Percentiles rank a stretch among this genome's conserved stretches.
Conservation (phyloP, 2,888 invertebrate species). For the Chrysodeixis includens region DNA sequence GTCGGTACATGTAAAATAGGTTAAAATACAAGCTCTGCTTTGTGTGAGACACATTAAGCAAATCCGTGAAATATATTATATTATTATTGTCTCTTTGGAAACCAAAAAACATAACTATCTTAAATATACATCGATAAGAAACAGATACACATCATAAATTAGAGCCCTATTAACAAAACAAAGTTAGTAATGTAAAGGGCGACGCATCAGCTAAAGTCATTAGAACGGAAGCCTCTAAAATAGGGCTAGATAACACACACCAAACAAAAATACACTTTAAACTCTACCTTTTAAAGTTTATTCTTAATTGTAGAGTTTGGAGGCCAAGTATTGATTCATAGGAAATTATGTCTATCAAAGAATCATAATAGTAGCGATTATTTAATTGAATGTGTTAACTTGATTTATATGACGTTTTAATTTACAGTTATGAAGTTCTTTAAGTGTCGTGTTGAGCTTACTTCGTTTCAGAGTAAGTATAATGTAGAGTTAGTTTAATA, state of each 20-base stretch:
- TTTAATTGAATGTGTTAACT: constrained; percentile 39
- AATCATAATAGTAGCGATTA: constrained; percentile 25
- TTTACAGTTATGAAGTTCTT: not conserved
- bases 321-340: constrained; percentile 28
- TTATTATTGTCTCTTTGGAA: no score
- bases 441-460: not conserved
- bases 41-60: no score
- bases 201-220: constrained; percentile 69
- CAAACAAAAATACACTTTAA: constrained; percentile 21
- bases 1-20: no score
- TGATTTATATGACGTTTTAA: constrained; percentile 27
- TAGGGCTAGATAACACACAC: constrained; percentile 48
- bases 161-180: constrained; percentile 35
- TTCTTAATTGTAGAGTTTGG: constrained; percentile 9
- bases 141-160: constrained; percentile 31
- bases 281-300: fast-evolving
- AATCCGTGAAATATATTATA: no score
- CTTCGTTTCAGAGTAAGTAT: not conserved
- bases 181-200: constrained; percentile 58
- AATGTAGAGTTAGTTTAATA: not conserved
- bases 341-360: constrained; percentile 42
- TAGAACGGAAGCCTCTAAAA: constrained; percentile 77
- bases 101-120: no score
- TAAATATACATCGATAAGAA: constrained; percentile 15
- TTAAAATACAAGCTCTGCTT: no score